Evolutionary conservation across 2,113 vertebrate species (phyloP).

Genomic region (Gasterosteus nipponicus): DNA sequence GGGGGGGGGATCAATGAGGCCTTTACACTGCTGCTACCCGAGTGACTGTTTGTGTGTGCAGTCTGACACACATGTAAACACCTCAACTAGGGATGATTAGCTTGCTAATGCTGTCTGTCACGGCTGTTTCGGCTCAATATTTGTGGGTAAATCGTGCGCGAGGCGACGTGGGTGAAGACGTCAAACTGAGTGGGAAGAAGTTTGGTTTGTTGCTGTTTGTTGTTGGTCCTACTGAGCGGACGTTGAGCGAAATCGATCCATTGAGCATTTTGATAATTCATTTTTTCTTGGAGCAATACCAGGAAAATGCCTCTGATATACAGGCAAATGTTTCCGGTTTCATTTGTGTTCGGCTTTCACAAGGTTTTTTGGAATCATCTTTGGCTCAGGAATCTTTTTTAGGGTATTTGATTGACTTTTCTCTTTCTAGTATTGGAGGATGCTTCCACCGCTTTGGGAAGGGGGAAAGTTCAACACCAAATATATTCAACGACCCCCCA

Average conservation of each 20-base stretch:
- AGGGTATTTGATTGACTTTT: neutral
- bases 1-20: slow-evolving; percentile 20
- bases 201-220: neutral
- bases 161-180: neutral
- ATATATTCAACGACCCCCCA: slow-evolving; percentile 15
- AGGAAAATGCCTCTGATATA: neutral
- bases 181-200: neutral
- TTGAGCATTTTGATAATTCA: neutral
- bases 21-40: neutral
- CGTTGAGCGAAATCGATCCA: neutral
- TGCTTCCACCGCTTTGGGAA: neutral
- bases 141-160: slow-evolving; percentile 1
- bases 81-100: slow-evolving; percentile 21
- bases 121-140: slow-evolving; percentile 36
- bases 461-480: slow-evolving; percentile 15
- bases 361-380: neutral
- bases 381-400: neutral
- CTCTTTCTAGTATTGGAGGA: neutral
- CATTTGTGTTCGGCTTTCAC: neutral
- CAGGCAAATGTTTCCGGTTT: neutral
- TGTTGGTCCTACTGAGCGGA: neutral
- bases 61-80: neutral
- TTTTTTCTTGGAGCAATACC: too few species aligned
- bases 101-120: slow-evolving; percentile 3
- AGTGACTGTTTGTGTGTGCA: slow-evolving; percentile 18